Evolutionary conservation across 2,888 invertebrate genomes (phyloP), one percentile per base, ranked within the genome.

Genomic region (Syritta pipiens): DNA sequence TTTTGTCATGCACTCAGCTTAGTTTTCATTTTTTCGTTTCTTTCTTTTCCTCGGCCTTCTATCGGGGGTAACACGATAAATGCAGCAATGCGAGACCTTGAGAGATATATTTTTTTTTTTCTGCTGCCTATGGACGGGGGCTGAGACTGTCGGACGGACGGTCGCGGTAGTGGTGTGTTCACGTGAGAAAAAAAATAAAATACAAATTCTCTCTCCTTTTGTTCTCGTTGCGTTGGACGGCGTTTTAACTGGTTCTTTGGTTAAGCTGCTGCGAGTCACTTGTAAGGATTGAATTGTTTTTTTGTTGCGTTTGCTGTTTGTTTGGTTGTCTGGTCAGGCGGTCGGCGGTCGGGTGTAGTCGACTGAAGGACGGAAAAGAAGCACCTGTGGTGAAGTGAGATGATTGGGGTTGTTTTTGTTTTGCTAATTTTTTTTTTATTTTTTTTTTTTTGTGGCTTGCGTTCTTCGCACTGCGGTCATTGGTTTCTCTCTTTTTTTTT

Each of bases 201-300:
- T n/a, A n/a, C n/a, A n/a, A n/a, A n/a, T 40, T 63, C 40, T 40
- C 14, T 32, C 12, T 26, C 7, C n/a, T 17, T 55, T 22, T 51
- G 17, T 20, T 28, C 5, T 22, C 9, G 24, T 7, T 32, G 44
- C 9, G 14, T 20, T 59, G 53, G n/a, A n/a, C n/a, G n/a, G n/a
- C n/a, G n/a, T n/a, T n/a, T 19, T 40, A 55, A 51, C 48, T 67
- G 46, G 55, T 67, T 44, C 44, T 55, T 19, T 20, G 12, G 22
- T 30, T 40, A 20, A 17, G 28, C 14, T 37, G 22, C n/a, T n/a
- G n/a, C n/a, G 46, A 32, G 37, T 57, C 71, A 77, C 77, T 77
- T 77, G 72, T 77, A 72, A 55, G 77, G 77, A 67, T 77, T 77
- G 71, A 35, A n/a, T 71, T 76, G 63, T 48, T 67, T 57, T 26